A percentile compares a stretch with the other conserved stretches of the same genome.
Conservation (phyloP, 2,888 invertebrate species). For the Rhaphigaster nebulosa region DNA sequence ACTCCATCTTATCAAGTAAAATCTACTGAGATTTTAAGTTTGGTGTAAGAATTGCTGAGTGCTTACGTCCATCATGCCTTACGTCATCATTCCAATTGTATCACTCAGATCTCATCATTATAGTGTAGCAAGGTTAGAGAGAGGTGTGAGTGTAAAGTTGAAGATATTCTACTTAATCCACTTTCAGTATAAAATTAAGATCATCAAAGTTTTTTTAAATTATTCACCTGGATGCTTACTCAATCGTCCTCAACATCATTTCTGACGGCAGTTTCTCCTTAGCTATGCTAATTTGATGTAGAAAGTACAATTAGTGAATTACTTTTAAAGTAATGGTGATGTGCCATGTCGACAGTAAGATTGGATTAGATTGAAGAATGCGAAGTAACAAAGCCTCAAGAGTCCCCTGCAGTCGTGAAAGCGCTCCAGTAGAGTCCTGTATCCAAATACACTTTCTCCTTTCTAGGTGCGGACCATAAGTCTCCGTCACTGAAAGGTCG, state of each 20-base stretch:
- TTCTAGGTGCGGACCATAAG: conserved; percentile 29
- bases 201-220: not conserved
- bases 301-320: conserved; percentile 12
- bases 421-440: not conserved
- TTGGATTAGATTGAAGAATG: conserved; percentile 27
- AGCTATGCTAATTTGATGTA: not conserved
- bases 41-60: too few species aligned
- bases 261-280: not conserved
- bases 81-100: too few species aligned
- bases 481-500: not conserved
- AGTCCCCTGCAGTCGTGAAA: not conserved
- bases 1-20: too few species aligned
- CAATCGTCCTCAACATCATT: not conserved
- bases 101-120: not conserved
- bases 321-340: not conserved
- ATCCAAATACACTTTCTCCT: conserved; percentile 41
- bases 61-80: not conserved
- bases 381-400: not conserved
- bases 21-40: too few species aligned
- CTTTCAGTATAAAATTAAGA: accelerated
- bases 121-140: too few species aligned
- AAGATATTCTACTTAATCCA: not conserved
- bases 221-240: not conserved
- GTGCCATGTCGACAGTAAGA: not conserved
- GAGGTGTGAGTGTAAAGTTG: too few species aligned